Evolutionary conservation across 2,888 invertebrate species (phyloP).

Genomic region (Xestia c-nigrum): DNA sequence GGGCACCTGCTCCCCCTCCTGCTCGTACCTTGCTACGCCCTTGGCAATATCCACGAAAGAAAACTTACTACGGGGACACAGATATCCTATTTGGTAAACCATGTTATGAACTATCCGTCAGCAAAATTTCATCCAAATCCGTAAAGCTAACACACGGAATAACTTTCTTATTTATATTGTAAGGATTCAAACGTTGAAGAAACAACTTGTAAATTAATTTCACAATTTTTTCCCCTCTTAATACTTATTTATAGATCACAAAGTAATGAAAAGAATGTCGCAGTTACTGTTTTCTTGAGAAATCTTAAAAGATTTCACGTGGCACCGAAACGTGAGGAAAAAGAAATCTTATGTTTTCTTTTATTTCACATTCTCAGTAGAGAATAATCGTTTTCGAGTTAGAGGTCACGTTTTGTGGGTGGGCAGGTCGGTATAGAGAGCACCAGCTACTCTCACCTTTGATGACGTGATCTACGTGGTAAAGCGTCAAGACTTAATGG

Average conservation of each 20-base stretch:
- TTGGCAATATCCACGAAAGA: neutral
- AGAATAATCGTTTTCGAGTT: neutral
- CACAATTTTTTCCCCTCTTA: neutral
- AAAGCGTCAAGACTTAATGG: neutral
- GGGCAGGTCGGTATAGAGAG: neutral
- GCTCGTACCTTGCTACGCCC: too few relatives aligned
- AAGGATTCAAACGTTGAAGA: neutral
- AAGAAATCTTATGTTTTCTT: neutral
- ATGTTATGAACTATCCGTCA: neutral
- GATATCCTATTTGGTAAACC: neutral
- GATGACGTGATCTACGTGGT: neutral
- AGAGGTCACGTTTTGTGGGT: neutral
- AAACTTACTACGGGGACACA: neutral
- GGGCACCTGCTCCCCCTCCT: too few relatives aligned
- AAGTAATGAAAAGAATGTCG: neutral
- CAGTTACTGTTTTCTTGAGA: neutral
- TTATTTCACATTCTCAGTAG: neutral
- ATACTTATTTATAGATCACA: slow-evolving; percentile 3
- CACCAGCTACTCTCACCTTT: neutral
- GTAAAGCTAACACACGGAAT: neutral
- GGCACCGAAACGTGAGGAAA: neutral
- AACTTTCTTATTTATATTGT: neutral
- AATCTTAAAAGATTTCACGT: neutral
- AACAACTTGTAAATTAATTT: neutral
- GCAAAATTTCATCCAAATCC: neutral